Base-by-base conservation (phyloP, 2,888 invertebrate species). In the Netelia virgata region DNA sequence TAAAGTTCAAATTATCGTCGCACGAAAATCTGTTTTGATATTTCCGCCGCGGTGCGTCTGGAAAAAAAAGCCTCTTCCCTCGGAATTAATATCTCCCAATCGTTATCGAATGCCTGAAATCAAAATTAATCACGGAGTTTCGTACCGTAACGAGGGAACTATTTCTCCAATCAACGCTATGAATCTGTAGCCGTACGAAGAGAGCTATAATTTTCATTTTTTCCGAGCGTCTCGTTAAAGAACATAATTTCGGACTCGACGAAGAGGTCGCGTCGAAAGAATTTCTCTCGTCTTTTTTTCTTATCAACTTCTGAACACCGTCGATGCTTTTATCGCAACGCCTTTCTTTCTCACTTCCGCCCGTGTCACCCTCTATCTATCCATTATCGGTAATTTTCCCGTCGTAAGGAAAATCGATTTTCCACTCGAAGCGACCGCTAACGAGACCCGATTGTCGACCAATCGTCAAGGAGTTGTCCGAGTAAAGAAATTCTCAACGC, bases 331-430 rank as follows among this genome's bases (percentile, higher is more conserved):
- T 47, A 18, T 59, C 41, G 18, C 11, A 10, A 11, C 61, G 23
- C 14, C 36, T 53, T 63, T 18, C 18, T 28, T 55, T 36, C 57
- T 68, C 14, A 59, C 55, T 23, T 64, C 55, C 1, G n/a, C n/a
- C 64, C 11, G 18, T 20, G 3, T 59, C 18, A n/a, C 6, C 47
- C 20, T 28, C 14, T 16, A 66, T 80, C 18, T 73, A 80, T 57
- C 47, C 11, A 57, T 57, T 50, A 43, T 64, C 28, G 57, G 20
- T 47, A 41, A 57, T 73, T 73, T 63, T 55, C 61, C 70, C 47
- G 47, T 61, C 53, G 43, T 11, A 41, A 75, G 64, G 11, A 76
- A 76, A 76, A 82, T 76, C 76, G 75, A 82, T 82, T 76, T 72
- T 66, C 64, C 55, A 75, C 81, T 75, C 20, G 43, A 81, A 69